Evolutionary conservation across 1,140 invertebrate species (phyloP), one percentile per base, ranked within the genome.

Genomic region (Acromyrmex charruanus): DNA sequence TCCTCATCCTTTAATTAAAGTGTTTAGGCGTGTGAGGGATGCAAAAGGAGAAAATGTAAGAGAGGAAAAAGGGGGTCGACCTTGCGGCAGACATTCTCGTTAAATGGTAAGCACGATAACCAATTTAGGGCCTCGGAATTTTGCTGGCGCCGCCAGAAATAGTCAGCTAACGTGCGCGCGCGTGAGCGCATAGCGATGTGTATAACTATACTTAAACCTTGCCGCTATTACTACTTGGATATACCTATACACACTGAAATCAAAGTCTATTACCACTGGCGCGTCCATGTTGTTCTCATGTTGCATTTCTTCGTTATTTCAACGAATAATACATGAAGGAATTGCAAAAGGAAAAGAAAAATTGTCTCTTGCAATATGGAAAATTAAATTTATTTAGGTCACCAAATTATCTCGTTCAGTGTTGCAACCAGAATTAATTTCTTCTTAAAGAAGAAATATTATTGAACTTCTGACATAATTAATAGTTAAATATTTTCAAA

Each of bases 71-170:
- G 74, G 58, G 71, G 74, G 84, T 91, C 92, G 93, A 94, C 94
- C 94, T 94, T 94, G 94, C 72, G 84, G 82, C 71, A 82, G 72
- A 91, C 87, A 87, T 92, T 94, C 87, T 92, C 81, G 90, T 94
- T 92, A 92, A 92, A 89, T 90, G 90, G 88, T 91, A 89, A 91
- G 89, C 88, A 88, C 92, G 93, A 94, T 94, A 94, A 92, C 93
- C 93, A 94, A 95, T 94, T 94, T 94, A 94, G 94, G 94, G 92
- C 91, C 92, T 93, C 91, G 93, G 93, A 95, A 94, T 94, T 95
- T 94, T 81, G 91, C 92, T 89, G 93, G 91, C 92, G 92, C 92
- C 91, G 94, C 93, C 93, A 92, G 88, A 94, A 94, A 94, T 95
- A 94, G 93, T 91, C 92, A 91, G 90, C 87, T 75, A 80, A 88